These are phyloP conservation scores for Manis crassicaudata DNA, from an alignment of 2,797 vertebrate genomes.

Conservation along the genomic window DNA sequence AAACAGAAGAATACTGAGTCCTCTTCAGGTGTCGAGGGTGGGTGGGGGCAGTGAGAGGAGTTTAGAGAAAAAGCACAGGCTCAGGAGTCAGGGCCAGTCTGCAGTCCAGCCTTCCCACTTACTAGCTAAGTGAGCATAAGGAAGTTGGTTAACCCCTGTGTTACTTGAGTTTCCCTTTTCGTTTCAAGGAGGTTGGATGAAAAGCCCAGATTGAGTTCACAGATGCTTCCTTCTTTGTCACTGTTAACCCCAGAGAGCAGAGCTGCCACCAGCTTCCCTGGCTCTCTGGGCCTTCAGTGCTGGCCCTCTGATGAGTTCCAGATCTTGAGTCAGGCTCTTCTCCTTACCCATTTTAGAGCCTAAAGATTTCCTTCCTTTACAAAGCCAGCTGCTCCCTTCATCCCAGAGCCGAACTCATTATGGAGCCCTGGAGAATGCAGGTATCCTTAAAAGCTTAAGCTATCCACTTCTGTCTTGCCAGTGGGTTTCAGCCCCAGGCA, in stretches of 20 bases:
- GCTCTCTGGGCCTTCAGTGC: neutral
- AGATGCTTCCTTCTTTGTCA: neutral
- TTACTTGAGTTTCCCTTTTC: neutral
- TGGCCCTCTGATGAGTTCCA: neutral
- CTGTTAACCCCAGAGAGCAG: neutral
- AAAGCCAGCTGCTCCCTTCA: neutral
- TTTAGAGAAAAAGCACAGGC: neutral
- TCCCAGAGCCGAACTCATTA: neutral
- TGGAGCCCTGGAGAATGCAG: neutral
- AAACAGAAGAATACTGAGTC: neutral
- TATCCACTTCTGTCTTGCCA: neutral
- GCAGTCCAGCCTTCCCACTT: neutral
- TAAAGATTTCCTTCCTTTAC: neutral
- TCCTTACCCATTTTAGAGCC: neutral
- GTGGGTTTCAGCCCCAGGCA: too few relatives aligned
- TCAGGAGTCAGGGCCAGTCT: neutral
- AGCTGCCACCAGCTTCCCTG: neutral
- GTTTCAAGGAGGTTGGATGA: neutral
- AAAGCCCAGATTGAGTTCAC: neutral
- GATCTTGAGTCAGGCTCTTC: neutral
- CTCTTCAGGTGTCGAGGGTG: neutral
- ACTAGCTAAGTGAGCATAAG: neutral
- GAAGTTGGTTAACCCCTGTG: neutral
- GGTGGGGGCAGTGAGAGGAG: neutral
- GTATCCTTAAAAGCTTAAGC: neutral